Evolutionary conservation across 2,888 invertebrate species (phyloP), one percentile per base, ranked within the genome.

Genomic region (Pandemis cinnamomeana): DNA sequence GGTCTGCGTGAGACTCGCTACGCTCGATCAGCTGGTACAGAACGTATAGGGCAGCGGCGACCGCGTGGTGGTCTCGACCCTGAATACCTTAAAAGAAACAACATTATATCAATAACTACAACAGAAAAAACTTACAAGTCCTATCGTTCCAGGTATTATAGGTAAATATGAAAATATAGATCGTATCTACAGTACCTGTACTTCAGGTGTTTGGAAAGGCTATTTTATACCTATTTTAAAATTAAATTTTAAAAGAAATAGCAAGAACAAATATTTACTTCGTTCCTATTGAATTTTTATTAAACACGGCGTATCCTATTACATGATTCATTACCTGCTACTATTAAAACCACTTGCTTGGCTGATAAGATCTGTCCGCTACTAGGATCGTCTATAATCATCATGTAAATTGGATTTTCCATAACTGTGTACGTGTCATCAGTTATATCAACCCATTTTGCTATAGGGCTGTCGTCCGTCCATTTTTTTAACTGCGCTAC

Each of bases 331-430:
- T 7, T 82, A 93, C 93, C 93, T 81, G 93, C 92, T 71, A 93
- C 86, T 42, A 93, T 85, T 88, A 93, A 87, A 10, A 93, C 91
- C 58, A 91, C 93, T 77, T 89, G 86, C 78, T 94, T 94, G 46
- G 93, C 91, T 61, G 90, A 85, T 67, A 88, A 75, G 42, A 89
- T 88, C 84, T 94, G 93, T 2, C 94, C 93, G 73, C 89, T 91
- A 55, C 91, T 93, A 0, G 90, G 93, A 72, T 94, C 93, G 75
- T 94, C 93, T 5, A 94, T 86, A 67, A 89, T 87, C 87, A 93
- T 89, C 91, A 94, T 88, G 74, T 92, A 86, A 76, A 94, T 92
- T 27, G 93, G 91, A 80, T 93, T 92, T 79, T 93, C 92, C 93
- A 94, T 92, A 2, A 85, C 81, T 7, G 94, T 94, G 11, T 84